phyloP scores from a whole-genome alignment of 2,797 vertebrate species.

The Scolopax bukidnonensis region DNA sequence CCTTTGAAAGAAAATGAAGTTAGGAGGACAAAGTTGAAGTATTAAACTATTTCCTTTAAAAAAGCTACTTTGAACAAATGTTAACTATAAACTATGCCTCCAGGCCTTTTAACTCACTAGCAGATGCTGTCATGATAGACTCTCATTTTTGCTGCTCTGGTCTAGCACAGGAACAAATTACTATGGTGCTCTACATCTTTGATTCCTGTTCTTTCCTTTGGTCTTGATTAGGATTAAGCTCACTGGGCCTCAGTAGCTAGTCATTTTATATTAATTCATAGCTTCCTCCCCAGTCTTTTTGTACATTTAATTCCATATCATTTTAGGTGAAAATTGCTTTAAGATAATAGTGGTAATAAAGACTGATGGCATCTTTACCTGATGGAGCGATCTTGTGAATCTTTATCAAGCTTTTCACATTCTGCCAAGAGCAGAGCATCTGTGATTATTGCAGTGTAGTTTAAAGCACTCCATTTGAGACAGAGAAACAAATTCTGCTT shows the following conservation, averaged over 20 bases:
- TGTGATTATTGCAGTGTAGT: constrained; percentile 37
- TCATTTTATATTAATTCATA: constrained; percentile 27
- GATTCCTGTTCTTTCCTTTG: not conserved
- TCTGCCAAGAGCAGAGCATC: constrained; percentile 63
- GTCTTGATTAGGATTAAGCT: not conserved
- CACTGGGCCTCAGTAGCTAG: not conserved
- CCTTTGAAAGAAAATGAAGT: not conserved
- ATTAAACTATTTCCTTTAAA: not conserved
- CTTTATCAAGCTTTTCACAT: constrained; percentile 27
- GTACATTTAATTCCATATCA: not conserved
- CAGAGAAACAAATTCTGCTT: not conserved
- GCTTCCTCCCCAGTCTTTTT: not conserved
- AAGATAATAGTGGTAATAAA: constrained; percentile 52
- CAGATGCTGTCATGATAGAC: not conserved
- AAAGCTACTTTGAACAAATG: not conserved
- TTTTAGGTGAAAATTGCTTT: constrained; percentile 37
- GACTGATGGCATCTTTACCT: constrained; percentile 14
- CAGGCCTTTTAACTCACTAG: not conserved
- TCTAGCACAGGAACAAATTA: not conserved
- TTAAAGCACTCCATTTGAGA: constrained; percentile 4
- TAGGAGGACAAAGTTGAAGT: not conserved
- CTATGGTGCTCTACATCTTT: not conserved
- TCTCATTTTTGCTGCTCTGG: not conserved
- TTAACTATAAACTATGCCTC: not conserved
- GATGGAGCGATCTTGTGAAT: constrained; percentile 43